A percentile compares a stretch with the other conserved stretches of the same genome.
phyloP scores from a whole-genome alignment of 1,140 invertebrate species.

The Lycorma delicatula region DNA sequence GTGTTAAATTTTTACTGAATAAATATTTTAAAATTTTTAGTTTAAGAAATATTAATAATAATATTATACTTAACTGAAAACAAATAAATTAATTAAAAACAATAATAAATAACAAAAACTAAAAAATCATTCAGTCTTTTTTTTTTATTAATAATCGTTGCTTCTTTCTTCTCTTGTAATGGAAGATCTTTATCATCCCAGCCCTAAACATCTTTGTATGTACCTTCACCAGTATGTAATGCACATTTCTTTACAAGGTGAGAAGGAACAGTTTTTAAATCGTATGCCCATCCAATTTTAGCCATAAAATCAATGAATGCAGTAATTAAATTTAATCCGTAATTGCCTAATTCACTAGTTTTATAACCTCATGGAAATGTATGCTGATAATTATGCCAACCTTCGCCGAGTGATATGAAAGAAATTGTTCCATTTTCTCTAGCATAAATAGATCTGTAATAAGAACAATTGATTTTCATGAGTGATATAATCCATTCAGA shows the following conservation, averaged over 20 bases:
- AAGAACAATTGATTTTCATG: too few relatives aligned
- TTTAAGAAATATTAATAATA: too few relatives aligned
- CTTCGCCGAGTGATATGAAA: slow-evolving; percentile 65
- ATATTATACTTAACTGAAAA: too few relatives aligned
- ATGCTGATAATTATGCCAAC: slow-evolving; percentile 95
- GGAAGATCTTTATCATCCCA: slow-evolving; percentile 36
- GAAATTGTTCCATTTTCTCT: slow-evolving; percentile 62
- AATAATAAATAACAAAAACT: too few relatives aligned
- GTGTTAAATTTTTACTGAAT: too few relatives aligned
- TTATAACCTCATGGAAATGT: slow-evolving; percentile 79
- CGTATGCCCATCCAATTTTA: slow-evolving; percentile 52
- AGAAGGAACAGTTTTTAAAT: slow-evolving; percentile 46
- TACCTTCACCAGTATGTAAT: slow-evolving; percentile 54
- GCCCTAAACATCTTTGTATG: slow-evolving; percentile 28
- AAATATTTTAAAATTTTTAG: too few relatives aligned
- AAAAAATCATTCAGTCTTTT: too few relatives aligned
- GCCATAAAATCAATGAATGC: slow-evolving; percentile 44
- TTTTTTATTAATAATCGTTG: slow-evolving; percentile 22
- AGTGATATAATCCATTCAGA: too few relatives aligned
- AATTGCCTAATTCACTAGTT: slow-evolving; percentile 52
- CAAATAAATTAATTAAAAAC: too few relatives aligned
- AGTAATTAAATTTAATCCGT: slow-evolving; percentile 43
- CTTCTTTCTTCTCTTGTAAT: slow-evolving; percentile 26
- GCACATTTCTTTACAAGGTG: slow-evolving; percentile 45
- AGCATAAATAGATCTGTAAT: slow-evolving; percentile 55